phyloP scores from a whole-genome alignment of 2,797 vertebrate genomes.

The Spondyliosoma cantharus region DNA sequence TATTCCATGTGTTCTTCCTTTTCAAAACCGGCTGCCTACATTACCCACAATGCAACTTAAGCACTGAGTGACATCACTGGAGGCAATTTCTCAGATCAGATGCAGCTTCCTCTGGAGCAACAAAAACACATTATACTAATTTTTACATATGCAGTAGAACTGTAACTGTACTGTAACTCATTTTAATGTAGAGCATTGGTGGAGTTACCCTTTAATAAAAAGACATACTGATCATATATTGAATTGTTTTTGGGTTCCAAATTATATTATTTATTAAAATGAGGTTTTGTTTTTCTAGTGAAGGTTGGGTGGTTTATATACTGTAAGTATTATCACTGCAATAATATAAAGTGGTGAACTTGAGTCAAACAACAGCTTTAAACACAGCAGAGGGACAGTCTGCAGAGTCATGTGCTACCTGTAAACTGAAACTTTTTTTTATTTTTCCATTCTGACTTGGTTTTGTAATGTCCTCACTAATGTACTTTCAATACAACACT shows the following conservation, averaged over 20 bases:
- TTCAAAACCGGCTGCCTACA: too few relatives aligned
- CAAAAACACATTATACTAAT: too few relatives aligned
- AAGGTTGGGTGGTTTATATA: neutral
- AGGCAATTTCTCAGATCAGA: too few relatives aligned
- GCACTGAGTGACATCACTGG: too few relatives aligned
- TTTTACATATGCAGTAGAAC: too few relatives aligned
- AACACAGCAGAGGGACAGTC: constrained; percentile 25
- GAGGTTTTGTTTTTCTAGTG: neutral
- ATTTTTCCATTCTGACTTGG: constrained; percentile 48
- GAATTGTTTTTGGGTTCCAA: neutral
- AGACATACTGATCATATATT: neutral
- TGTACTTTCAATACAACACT: constrained; percentile 38
- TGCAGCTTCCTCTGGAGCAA: too few relatives aligned
- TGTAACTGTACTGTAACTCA: too few relatives aligned
- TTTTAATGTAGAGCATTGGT: too few relatives aligned
- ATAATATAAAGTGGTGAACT: neutral
- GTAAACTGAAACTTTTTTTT: constrained; percentile 39
- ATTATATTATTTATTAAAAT: neutral
- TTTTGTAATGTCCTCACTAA: constrained; percentile 46
- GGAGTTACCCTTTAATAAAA: neutral
- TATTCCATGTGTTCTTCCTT: too few relatives aligned
- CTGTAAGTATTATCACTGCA: constrained; percentile 1
- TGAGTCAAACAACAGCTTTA: constrained; percentile 23
- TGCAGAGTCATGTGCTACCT: constrained; percentile 19
- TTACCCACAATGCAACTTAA: too few relatives aligned